Conservation (phyloP, 2,888 invertebrate species). For the Spilosoma lubricipeda region DNA sequence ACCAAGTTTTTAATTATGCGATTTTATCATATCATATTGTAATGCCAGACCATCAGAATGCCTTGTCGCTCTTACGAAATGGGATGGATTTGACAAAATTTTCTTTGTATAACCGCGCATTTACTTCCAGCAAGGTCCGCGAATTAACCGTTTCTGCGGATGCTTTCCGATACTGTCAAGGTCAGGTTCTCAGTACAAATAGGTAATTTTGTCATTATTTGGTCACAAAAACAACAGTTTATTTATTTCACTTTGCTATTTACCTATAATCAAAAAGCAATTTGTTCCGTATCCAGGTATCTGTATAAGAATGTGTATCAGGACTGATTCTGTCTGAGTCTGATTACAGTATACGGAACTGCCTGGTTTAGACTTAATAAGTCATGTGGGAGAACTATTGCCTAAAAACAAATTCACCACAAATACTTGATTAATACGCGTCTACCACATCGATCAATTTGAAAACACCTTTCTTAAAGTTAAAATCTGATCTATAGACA, state of each 20-base stretch:
- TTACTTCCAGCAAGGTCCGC: neutral
- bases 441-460: neutral
- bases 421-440: too few species aligned
- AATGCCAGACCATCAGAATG: neutral
- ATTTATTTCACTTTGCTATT: too few species aligned
- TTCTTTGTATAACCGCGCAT: neutral
- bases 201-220: too few species aligned
- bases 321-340: too few species aligned
- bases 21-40: neutral
- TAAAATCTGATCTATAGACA: neutral
- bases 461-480: neutral
- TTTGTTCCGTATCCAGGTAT: neutral
- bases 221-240: too few species aligned
- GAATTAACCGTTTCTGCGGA: too few species aligned
- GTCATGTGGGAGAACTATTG: neutral
- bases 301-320: too few species aligned
- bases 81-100: neutral
- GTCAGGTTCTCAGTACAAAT: neutral
- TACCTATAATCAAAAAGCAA: too few species aligned
- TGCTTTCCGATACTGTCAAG: neutral
- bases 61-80: neutral
- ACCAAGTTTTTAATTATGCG: neutral
- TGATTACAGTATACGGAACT: too few species aligned
- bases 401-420: neutral
- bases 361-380: neutral